phyloP scores from a whole-genome alignment of 1,140 invertebrate genomes.

The Holcopasites calliopsidis region DNA sequence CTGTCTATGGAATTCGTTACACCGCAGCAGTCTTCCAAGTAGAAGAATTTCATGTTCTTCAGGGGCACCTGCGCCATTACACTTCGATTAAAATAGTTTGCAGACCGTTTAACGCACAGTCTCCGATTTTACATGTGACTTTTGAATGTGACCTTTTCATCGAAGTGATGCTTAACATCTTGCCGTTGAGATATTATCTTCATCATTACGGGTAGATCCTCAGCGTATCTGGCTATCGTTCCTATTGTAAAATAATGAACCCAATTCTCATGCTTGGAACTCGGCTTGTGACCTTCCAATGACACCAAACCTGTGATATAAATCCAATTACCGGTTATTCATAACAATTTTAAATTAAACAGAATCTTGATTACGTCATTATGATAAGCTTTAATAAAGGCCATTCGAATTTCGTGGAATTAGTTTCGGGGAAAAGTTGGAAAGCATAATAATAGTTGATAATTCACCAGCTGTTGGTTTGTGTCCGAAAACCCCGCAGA shows the following conservation, averaged over 20 bases:
- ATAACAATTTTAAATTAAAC: too few species aligned
- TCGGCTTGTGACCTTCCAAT: slow-evolving; percentile 78
- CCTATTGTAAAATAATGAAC: slow-evolving; percentile 85
- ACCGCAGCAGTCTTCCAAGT: slow-evolving; percentile 87
- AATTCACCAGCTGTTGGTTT: slow-evolving; percentile 84
- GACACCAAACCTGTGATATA: slow-evolving; percentile 54
- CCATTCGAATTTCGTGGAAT: too few species aligned
- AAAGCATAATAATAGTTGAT: neutral
- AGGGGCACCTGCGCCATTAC: slow-evolving; percentile 82
- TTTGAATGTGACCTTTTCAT: slow-evolving; percentile 84
- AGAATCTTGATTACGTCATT: too few species aligned
- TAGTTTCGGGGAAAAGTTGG: too few species aligned
- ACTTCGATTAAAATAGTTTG: too few species aligned
- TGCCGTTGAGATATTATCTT: slow-evolving; percentile 83
- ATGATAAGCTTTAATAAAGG: too few species aligned
- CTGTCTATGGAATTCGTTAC: slow-evolving; percentile 82
- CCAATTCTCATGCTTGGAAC: slow-evolving; percentile 80
- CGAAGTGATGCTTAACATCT: slow-evolving; percentile 81
- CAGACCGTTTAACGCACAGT: too few species aligned
- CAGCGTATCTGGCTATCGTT: slow-evolving; percentile 90
- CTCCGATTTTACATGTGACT: too few species aligned
- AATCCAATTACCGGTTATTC: neutral
- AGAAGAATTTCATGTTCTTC: slow-evolving; percentile 87
- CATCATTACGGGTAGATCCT: slow-evolving; percentile 88
- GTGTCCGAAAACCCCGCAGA: slow-evolving; percentile 92